A percentile compares a stretch with the other conserved stretches of the same genome.
Conservation (phyloP, 1,140 invertebrate species). For the Phymorhynchus buccinoides region DNA sequence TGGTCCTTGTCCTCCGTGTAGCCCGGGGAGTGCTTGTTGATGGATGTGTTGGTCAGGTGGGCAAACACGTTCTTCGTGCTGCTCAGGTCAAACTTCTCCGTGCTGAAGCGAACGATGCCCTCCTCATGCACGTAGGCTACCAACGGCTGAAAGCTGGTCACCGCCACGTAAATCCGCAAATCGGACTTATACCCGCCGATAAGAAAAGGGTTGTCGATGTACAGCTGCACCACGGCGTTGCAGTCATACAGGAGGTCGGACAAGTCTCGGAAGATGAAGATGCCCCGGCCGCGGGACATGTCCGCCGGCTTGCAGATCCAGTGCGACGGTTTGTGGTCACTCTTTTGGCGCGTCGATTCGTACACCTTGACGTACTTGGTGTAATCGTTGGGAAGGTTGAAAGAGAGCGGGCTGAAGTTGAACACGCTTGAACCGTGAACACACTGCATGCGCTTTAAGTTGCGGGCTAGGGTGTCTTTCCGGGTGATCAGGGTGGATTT, state of each 20-base stretch:
- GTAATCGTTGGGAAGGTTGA: conserved; percentile 88
- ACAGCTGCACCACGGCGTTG: conserved; percentile 78
- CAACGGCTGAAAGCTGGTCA: conserved; percentile 73
- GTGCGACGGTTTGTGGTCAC: conserved; percentile 40
- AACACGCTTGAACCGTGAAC: conserved; percentile 84
- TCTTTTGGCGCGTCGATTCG: conserved; percentile 69
- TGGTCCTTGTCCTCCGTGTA: conserved; percentile 85
- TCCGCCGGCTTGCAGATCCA: conserved; percentile 92
- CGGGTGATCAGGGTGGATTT: conserved; percentile 86
- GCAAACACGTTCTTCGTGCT: conserved; percentile 86
- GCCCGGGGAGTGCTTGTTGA: conserved; percentile 85
- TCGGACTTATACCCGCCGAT: conserved; percentile 76
- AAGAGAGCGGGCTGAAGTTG: conserved; percentile 87
- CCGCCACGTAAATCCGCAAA: conserved; percentile 74
- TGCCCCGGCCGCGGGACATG: conserved; percentile 86
- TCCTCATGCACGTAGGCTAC: conserved; percentile 70
- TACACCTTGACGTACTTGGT: conserved; percentile 87
- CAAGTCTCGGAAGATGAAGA: conserved; percentile 83
- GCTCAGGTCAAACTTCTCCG: conserved; percentile 86
- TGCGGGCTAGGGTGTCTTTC: conserved; percentile 85
- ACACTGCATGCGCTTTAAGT: conserved; percentile 86
- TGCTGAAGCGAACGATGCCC: conserved; percentile 82
- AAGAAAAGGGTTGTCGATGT: conserved; percentile 83
- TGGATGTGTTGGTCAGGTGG: conserved; percentile 91
- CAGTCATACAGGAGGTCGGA: conserved; percentile 68